Evolutionary conservation across 2,797 vertebrate species (phyloP).

Genomic region (Chaunax sp.): DNA sequence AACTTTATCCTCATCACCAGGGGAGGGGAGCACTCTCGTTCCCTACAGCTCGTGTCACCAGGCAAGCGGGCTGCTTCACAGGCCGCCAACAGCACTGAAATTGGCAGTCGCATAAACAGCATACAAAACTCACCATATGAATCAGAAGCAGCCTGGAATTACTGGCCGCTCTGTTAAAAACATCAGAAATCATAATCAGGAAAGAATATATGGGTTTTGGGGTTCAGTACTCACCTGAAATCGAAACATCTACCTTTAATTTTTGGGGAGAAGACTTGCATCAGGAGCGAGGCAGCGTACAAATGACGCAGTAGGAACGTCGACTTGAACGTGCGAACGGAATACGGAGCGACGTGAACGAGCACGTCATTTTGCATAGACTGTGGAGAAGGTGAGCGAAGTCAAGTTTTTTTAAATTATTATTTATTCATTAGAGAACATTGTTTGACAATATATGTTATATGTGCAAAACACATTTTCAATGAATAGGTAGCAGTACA

Average conservation of each 20-base stretch:
- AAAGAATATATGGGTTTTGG: rapidly evolving
- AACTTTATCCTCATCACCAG: background rate
- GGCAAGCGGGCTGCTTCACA: slow-evolving; percentile 66
- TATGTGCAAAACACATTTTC: too few relatives aligned
- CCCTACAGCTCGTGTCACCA: slow-evolving; percentile 21
- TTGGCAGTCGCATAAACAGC: slow-evolving; percentile 71
- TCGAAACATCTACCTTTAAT: slow-evolving; percentile 84
- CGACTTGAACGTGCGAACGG: slow-evolving; percentile 41
- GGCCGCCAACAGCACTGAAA: slow-evolving; percentile 65
- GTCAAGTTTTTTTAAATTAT: too few relatives aligned
- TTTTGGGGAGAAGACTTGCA: slow-evolving; percentile 61
- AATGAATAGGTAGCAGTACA: too few relatives aligned
- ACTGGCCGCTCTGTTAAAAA: rapidly evolving
- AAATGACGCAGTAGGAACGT: slow-evolving; percentile 75
- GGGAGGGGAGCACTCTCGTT: background rate
- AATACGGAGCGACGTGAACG: slow-evolving; percentile 47
- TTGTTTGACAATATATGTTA: too few relatives aligned
- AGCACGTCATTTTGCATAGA: slow-evolving; percentile 44
- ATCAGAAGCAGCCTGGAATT: rapidly evolving
- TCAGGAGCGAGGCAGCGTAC: slow-evolving; percentile 75
- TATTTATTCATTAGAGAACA: too few relatives aligned
- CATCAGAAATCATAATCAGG: rapidly evolving
- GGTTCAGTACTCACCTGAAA: slow-evolving; percentile 80
- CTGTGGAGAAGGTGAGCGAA: too few relatives aligned
- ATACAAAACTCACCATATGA: background rate